Base-by-base conservation (phyloP, 2,888 invertebrate genomes). In the Cepaea hortensis region DNA sequence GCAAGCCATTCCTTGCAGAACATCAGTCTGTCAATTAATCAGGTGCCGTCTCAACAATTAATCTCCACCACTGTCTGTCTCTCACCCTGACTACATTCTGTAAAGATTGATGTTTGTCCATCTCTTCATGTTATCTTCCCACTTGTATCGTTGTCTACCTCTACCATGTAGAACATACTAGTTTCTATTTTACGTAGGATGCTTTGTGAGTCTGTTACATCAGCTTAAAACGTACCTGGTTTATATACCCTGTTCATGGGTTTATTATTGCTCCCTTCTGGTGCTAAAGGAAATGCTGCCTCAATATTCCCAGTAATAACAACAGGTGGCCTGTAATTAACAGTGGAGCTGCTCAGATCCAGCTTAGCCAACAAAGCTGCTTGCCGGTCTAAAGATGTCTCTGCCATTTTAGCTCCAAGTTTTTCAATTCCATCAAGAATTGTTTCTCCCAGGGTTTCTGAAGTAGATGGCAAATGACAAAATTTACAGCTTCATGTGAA, bases 401-500 rank as follows among this genome's bases (percentile, higher is more conserved):
- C 91, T 50, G 88, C 88, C 48, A 91, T 84, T 62, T 88, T 89
- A 20, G 90, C 91, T 9, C 91, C 91, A 83, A 91, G 87, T 75
- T 89, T 89, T 15, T 89, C 88, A 48, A 92, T 76, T 7, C 91
- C 89, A 62, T 90, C 91, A 61, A 88, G 87, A 9, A 92, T 89
- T 11, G 87, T 90, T 20, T 90, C 90, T 15, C 90, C 90, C 20
- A 92, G 77, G 18, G 90, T 87, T 84, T 89, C 92, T 92, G 87
- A 3, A 85, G 80, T 75, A n/a, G 76, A 85, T 9, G 3, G 11
- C 55, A 55, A 55, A 55, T 55, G 55, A 55, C 11, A 55, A 6
- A 55, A 55, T 3, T 55, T 55, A 9, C 55, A 55, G 55, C 55
- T 55, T 11, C 11, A 55, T 55, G 35, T 35, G 35, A 35, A 35